Evolutionary conservation across 1,140 invertebrate genomes (phyloP).

Genomic region (Ostrea edulis): DNA sequence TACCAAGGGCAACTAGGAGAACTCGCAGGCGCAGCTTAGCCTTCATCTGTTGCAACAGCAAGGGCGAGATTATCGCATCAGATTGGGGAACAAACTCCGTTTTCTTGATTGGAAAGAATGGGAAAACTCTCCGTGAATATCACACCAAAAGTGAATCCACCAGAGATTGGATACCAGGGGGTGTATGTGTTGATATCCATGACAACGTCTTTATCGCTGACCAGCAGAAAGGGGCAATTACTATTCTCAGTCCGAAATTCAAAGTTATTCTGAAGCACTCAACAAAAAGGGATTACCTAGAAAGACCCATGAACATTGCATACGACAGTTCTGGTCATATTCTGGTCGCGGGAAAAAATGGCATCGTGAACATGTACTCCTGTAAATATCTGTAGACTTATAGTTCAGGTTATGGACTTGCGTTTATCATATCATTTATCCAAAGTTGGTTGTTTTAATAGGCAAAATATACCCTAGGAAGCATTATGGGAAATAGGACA

Average conservation of each 20-base stretch:
- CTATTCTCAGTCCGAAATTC: slow-evolving; percentile 29
- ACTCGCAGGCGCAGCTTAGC: slow-evolving; percentile 24
- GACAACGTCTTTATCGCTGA: slow-evolving; percentile 50
- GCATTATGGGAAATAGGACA: too few relatives aligned
- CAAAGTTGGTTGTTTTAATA: too few relatives aligned
- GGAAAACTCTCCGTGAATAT: slow-evolving; percentile 40
- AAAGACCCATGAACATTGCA: slow-evolving; percentile 44
- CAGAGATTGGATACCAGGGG: slow-evolving; percentile 50
- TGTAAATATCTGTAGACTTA: slow-evolving; percentile 27
- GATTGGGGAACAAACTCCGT: slow-evolving; percentile 53
- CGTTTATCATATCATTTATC: not conserved
- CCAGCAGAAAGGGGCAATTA: slow-evolving; percentile 41
- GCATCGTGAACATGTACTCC: slow-evolving; percentile 44
- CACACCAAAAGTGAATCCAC: slow-evolving; percentile 8
- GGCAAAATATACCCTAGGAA: not conserved
- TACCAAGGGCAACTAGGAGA: slow-evolving; percentile 37
- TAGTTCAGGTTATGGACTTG: not conserved
- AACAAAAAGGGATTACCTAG: slow-evolving; percentile 47
- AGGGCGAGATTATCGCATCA: slow-evolving; percentile 42
- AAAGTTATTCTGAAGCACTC: slow-evolving; percentile 46
- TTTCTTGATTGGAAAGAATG: slow-evolving; percentile 38
- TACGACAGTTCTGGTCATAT: slow-evolving; percentile 43
- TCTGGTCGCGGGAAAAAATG: slow-evolving; percentile 49
- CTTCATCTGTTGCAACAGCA: slow-evolving; percentile 29
- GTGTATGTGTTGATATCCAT: slow-evolving; percentile 48